A percentile compares a stretch with the other conserved stretches of the same genome.
Conservation (phyloP, 2,888 invertebrate species). For the Zelleria hepariella region DNA sequence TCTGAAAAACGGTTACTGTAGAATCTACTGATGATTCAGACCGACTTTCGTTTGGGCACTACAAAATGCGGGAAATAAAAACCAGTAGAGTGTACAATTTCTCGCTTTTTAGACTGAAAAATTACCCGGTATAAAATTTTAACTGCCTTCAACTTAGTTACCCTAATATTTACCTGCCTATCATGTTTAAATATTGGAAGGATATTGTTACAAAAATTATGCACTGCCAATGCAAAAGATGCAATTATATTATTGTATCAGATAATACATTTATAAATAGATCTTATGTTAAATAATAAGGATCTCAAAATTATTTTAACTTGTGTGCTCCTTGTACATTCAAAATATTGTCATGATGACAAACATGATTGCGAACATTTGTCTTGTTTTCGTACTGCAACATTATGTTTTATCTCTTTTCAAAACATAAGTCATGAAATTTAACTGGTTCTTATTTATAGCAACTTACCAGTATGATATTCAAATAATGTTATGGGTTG, state of each 20-base stretch:
- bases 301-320: constrained; percentile 18
- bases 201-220: constrained; percentile 8
- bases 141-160: neutral
- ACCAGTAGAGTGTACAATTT: no score
- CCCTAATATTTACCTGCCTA: neutral
- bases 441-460: no score
- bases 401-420: no score
- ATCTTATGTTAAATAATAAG: constrained; percentile 7
- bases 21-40: no score
- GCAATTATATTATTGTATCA: constrained; percentile 9
- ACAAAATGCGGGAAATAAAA: no score
- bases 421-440: no score
- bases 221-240: constrained; percentile 39
- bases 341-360: neutral
- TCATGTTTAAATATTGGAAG: neutral
- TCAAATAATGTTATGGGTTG: no score
- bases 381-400: neutral
- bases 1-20: no score
- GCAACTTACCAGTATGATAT: no score
- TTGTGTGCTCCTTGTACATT: constrained; percentile 15
- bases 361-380: no score
- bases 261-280: constrained; percentile 7
- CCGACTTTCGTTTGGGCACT: no score
- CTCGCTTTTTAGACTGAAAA: no score
- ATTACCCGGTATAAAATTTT: neutral